Base-by-base conservation (phyloP, 2,797 vertebrate genomes). In the Xiphorhynchus erythropygius region DNA sequence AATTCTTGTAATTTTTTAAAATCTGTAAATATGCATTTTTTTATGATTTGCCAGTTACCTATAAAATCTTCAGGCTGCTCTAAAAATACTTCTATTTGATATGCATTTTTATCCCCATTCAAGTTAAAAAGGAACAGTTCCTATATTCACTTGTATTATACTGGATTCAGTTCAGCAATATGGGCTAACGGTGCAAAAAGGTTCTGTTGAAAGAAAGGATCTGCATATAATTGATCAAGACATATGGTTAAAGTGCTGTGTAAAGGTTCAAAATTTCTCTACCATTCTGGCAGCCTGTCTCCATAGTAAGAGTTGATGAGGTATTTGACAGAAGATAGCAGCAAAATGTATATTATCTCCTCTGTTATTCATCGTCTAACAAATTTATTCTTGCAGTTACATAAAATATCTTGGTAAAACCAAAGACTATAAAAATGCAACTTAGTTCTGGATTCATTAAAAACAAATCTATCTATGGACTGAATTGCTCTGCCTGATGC, bases 231-330 rank as follows among this genome's bases (percentile, higher is more conserved):
- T 70, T 33, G 60, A 53, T 68, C 33, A 64, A 28, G 84, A n/a
- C 75, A 64, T 79, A 91, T 75, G 87, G 75, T 67, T 95, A 30
- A 88, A 78, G 39, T 56, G 32, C 93, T 82, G 76, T 89, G 69
- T n/a, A 82, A 88, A 96, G 63, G 35, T 96, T 94, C 86, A 89
- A 33, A 76, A 86, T 50, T 90, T 89, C 42, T 76, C n/a, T 50
- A 37, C 67, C 28, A 21, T 79, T 55, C 83, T 76, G 68, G 5
- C 50, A 68, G 33, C 88, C 83, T 90, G 56, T 92, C 80, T 96
- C 16, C 75, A 42, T 62, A 60, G 60, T 52, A 77, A 65, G 67
- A 59, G 33, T 44, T 60, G 75, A 79, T 83, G 79, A 83, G 27
- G 5, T 35, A 25, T 87, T 74, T 85, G 52, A 47, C 70, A 67